Evolutionary conservation across 2,888 invertebrate genomes (phyloP).

Genomic region (Lamellibrachia columna): DNA sequence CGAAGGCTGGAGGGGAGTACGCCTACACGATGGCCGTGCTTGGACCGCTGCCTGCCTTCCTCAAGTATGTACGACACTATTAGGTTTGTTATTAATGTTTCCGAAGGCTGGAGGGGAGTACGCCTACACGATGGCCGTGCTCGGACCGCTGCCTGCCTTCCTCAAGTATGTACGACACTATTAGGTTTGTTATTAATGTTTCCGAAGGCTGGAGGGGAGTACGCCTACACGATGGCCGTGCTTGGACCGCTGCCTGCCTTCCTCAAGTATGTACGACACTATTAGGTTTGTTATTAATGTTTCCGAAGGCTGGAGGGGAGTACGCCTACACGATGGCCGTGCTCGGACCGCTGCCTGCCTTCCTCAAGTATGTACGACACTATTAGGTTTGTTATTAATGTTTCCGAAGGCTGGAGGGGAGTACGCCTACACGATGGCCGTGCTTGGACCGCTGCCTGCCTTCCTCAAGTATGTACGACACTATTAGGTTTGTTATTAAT

Average conservation of each 20-base stretch:
- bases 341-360: constrained; percentile 59
- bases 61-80: constrained; percentile 36
- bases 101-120: constrained; percentile 70
- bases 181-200: no score
- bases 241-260: constrained; percentile 61
- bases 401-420: constrained; percentile 67
- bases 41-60: constrained; percentile 59
- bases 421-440: constrained; percentile 67
- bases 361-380: constrained; percentile 43
- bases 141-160: constrained; percentile 60
- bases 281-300: constrained; percentile 67
- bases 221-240: constrained; percentile 67
- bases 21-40: constrained; percentile 67
- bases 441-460: constrained; percentile 59
- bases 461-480: constrained; percentile 46
- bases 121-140: constrained; percentile 67
- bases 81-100: constrained; percentile 70
- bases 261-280: constrained; percentile 38
- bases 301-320: constrained; percentile 72
- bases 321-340: constrained; percentile 68
- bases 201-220: constrained; percentile 67
- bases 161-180: constrained; percentile 37
- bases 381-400: no score
- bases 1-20: constrained; percentile 67
- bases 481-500: constrained; percentile 62